Percentiles rank a stretch among this genome's conserved stretches.
Evolutionary conservation across 1,140 invertebrate species (phyloP).

Genomic region (Aphaenogaster rudis): DNA sequence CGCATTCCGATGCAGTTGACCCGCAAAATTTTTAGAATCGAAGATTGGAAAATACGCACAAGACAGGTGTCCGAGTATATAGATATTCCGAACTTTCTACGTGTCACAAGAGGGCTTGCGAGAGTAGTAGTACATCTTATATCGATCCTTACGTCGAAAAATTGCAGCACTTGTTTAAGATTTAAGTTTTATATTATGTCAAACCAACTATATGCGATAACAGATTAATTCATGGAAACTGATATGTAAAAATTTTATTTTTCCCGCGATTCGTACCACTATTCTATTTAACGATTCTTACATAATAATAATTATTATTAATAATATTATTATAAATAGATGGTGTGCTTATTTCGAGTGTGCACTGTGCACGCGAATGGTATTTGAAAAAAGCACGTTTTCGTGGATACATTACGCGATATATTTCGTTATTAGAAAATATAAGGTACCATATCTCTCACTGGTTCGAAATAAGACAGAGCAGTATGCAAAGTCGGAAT

Average conservation of each 20-base stretch:
- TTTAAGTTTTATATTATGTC: constrained; percentile 19
- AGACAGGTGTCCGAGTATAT: constrained; percentile 33
- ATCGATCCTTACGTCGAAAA: constrained; percentile 12
- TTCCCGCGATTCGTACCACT: not conserved
- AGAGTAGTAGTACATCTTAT: constrained; percentile 14
- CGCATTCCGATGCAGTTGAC: not conserved
- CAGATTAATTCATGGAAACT: not conserved
- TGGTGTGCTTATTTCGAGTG: not conserved
- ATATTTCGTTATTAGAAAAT: constrained; percentile 5
- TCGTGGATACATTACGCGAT: not conserved
- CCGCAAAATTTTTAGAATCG: not conserved
- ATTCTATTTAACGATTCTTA: not conserved
- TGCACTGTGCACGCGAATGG: not conserved
- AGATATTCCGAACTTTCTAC: constrained; percentile 16
- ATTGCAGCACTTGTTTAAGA: constrained; percentile 4
- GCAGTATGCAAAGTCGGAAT: constrained; percentile 22
- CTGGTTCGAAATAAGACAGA: constrained; percentile 31
- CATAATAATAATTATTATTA: not conserved
- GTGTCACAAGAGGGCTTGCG: not conserved
- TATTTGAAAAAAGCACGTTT: constrained; percentile 9
- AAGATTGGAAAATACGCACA: constrained; percentile 6
- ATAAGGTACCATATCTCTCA: constrained; percentile 26
- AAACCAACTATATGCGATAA: not conserved
- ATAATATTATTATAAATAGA: constrained; percentile 29
- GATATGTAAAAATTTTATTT: constrained; percentile 27